Evolutionary conservation across 2,888 invertebrate genomes (phyloP).

Genomic region (Terebella lapidaria): DNA sequence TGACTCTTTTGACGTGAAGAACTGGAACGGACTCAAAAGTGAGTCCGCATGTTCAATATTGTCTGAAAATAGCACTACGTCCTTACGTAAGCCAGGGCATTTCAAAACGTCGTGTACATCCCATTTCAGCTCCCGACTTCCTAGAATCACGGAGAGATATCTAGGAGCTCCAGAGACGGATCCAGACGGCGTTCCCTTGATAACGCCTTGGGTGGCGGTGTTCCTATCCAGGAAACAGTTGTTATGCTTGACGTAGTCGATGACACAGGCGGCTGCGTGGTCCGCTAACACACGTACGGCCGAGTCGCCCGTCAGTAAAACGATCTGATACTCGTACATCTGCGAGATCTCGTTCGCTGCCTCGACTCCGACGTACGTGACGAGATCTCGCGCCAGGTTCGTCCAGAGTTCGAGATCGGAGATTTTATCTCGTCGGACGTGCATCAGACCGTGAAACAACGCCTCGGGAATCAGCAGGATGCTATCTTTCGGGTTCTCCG

Average conservation of each 20-base stretch:
- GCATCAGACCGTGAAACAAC: constrained; percentile 7
- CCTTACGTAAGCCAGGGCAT: constrained; percentile 22
- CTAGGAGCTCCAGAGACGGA: background rate
- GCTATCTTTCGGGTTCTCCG: background rate
- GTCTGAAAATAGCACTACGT: constrained; percentile 11
- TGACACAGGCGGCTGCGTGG: constrained; percentile 23
- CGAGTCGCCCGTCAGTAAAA: constrained; percentile 20
- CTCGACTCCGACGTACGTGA: constrained; percentile 19
- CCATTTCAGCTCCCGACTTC: constrained; percentile 26
- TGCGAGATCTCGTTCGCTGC: constrained; percentile 24
- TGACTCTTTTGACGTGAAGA: constrained; percentile 7
- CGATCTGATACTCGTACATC: constrained; percentile 27
- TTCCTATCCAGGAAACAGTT: constrained; percentile 7
- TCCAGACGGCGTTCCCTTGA: constrained; percentile 8
- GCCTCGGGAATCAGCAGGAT: constrained; percentile 7
- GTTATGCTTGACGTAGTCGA: constrained; percentile 16
- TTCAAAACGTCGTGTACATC: constrained; percentile 22
- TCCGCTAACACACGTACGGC: constrained; percentile 19
- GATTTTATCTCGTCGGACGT: constrained; percentile 7
- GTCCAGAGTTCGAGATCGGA: constrained; percentile 5
- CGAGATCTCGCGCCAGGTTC: constrained; percentile 17
- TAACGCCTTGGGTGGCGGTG: constrained; percentile 14
- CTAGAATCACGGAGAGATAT: constrained; percentile 22
- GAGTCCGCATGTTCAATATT: background rate
- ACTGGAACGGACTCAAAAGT: constrained; percentile 4